Conservation (phyloP, 2,888 invertebrate genomes). For the Conchocele bisecta region DNA sequence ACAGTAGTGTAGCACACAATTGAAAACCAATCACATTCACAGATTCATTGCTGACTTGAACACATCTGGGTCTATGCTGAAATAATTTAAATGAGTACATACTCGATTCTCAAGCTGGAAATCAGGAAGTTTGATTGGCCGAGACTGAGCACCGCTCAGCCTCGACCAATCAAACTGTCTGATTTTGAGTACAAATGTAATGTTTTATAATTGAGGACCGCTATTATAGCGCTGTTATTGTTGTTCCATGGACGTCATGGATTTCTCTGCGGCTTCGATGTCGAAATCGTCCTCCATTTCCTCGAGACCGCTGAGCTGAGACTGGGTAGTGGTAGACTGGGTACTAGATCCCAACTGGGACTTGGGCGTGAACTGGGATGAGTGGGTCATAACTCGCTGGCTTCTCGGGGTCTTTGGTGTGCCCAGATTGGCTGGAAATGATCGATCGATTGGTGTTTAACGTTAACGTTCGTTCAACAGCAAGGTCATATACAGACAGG, state of each 20-base stretch:
- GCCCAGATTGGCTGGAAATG: constrained; percentile 8
- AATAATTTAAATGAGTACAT: background rate
- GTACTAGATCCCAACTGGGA: constrained; percentile 41
- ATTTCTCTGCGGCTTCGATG: constrained; percentile 43
- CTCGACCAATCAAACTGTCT: too few species aligned
- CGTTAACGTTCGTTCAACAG: background rate
- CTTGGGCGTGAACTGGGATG: constrained; percentile 53
- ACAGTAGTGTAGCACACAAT: too few species aligned
- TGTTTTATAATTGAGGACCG: too few species aligned
- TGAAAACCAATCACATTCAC: too few species aligned
- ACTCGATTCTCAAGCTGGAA: background rate
- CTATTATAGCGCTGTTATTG: too few species aligned
- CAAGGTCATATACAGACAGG: too few species aligned
- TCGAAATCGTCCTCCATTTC: constrained; percentile 68
- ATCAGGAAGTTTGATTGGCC: background rate
- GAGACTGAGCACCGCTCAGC: background rate
- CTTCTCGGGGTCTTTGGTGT: constrained; percentile 48
- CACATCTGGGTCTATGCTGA: background rate
- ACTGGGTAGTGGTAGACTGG: constrained; percentile 19
- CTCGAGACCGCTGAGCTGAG: constrained; percentile 46
- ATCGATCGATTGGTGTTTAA: background rate
- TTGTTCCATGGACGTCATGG: constrained; percentile 29
- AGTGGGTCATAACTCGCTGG: constrained; percentile 22
- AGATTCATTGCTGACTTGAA: too few species aligned
- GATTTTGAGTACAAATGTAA: too few species aligned